Conservation (phyloP, 2,888 invertebrate species). For the Lysandra bellargus region DNA sequence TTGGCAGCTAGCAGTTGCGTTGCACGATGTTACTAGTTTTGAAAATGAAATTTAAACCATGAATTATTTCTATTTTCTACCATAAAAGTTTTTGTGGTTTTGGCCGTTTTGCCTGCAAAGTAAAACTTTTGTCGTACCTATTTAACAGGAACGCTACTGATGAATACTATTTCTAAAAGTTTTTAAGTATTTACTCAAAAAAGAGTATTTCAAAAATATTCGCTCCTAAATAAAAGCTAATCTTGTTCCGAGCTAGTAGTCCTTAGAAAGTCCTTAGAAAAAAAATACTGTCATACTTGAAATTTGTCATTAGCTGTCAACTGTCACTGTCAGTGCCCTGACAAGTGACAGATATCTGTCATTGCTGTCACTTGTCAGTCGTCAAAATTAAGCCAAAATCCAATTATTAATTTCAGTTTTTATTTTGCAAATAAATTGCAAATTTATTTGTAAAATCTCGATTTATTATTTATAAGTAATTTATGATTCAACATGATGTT, state of each 20-base stretch:
- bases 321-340: not conserved
- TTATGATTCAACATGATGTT: not conserved
- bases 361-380: no score
- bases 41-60: not conserved
- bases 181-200: no score
- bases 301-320: not conserved
- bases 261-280: not conserved
- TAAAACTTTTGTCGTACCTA: not conserved
- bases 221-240: no score
- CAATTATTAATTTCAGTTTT: not conserved
- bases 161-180: no score
- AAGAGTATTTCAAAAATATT: no score
- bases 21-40: not conserved
- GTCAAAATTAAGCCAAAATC: not conserved
- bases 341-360: no score
- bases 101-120: no score
- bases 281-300: not conserved
- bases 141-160: no score
- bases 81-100: not conserved
- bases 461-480: not conserved
- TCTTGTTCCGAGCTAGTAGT: no score
- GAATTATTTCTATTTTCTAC: not conserved
- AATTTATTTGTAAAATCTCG: not conserved
- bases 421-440: not conserved
- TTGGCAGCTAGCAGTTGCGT: constrained; percentile 24